Base-by-base conservation (phyloP, 2,113 vertebrate species). In the Empidonax alnorum region DNA sequence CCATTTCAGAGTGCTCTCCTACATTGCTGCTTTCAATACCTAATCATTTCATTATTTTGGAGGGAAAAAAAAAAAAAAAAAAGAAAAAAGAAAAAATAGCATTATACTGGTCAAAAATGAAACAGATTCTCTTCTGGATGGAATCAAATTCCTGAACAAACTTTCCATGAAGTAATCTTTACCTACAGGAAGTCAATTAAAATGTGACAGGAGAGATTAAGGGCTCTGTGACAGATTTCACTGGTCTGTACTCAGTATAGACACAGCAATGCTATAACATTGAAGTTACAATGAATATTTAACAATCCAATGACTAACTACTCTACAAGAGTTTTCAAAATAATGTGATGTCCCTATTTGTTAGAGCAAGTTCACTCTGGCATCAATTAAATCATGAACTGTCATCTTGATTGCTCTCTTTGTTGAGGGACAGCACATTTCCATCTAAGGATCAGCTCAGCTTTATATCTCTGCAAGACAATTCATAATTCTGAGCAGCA, bases 101-200 rank as follows among this genome's bases (percentile, higher is more conserved):
- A 62, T 89, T 69, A 49, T 11, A 31, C 9, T 6, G 39, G 31
- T 71, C 81, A 87, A 62, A 63, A 95, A 72, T 41, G 47, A 95
- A 96, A 84, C 77, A n/a, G 90, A 84, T 66, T 93, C 79, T 93
- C 84, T 67, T 85, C 89, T 93, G 93, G 93, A 94, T 76, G 86
- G 93, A 95, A 98, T 96, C 95, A 97, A 96, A 97, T 97, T 98
- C 98, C 96, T 97, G 96, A 98, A 94, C 97, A 98, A 98, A 98
- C 98, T 98, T 98, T 95, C 97, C 98, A 97, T 96, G 98, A 98
- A 99, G 99, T 98, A 98, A 98, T 98, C 98, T 98, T 98, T 98
- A 99, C 98, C 98, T 98, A 98, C 98, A 98, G 98, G 98, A 99
- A 99, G 98, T 99, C 99, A 99, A 99, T 99, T 99, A 99, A 98